Evolutionary conservation across 1,140 invertebrate species (phyloP), one percentile per base, ranked within the genome.

Genomic region (Procambarus clarkii): DNA sequence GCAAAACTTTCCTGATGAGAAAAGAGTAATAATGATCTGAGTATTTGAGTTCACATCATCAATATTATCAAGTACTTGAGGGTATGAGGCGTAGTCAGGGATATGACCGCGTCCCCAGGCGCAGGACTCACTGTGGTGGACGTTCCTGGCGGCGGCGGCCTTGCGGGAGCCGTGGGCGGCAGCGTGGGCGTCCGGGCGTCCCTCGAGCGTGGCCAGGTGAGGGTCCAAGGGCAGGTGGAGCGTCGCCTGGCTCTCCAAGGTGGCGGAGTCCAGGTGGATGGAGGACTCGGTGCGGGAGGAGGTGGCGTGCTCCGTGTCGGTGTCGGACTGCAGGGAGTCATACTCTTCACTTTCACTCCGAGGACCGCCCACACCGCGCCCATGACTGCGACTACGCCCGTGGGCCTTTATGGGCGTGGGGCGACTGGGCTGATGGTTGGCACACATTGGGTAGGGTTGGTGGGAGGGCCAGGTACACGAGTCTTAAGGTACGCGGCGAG

Each of bases 251-350:
- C 69, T 91, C 64, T 91, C 90, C 21, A 91, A 60, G 44, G 90
- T 91, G 64, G 90, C 90, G 21, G 90, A 91, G 79, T 91, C 90
- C 13, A 91, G 84, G 84, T 91, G 90, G 84, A 91, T 91, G 34
- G 90, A 91, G 24, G 90, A 91, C 50, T 91, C 90, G 8, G 90
- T 91, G 60, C 90, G 84, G 24, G 90, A 91, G n/a, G 90, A 91
- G 15, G 90, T 91, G 77, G 83, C 90, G 44, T 92, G 88, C 78
- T 92, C 92, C 44, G 89, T 91, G 79, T 91, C 92, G 24, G 92
- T 91, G 69, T 92, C 80, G 18, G 86, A 92, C 74, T 87, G 80
- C n/a, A 92, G 89, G 79, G 89, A 92, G 69, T 92, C 84, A 58
- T 88, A 92, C 71, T 92, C 87, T 64, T 92, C 87, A 81, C 86